These are phyloP conservation scores for Furnarius figulus DNA, from an alignment of 2,113 vertebrate genomes.

Conservation along the genomic window DNA sequence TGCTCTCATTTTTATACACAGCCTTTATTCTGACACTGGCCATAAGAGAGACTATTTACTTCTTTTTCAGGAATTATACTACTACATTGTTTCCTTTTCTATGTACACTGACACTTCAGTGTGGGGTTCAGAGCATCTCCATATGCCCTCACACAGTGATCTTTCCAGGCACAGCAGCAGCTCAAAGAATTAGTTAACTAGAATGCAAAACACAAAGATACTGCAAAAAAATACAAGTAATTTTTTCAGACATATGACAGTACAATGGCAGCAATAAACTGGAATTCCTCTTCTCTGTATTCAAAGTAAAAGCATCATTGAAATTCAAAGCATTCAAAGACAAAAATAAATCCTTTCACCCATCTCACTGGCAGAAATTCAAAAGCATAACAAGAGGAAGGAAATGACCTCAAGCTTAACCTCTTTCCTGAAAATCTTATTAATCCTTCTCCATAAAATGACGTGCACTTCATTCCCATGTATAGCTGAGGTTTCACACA, in stretches of 20 bases:
- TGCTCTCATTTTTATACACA: neutral
- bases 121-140: neutral
- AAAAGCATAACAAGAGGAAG: conserved; percentile 40
- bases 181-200: neutral
- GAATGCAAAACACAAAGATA: neutral
- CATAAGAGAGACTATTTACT: neutral
- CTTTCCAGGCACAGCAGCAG: neutral
- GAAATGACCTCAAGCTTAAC: conserved; percentile 62
- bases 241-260: neutral
- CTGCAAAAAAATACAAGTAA: neutral
- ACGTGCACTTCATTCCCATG: neutral
- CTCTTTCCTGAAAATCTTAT: conserved; percentile 63
- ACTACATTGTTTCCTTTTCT: neutral
- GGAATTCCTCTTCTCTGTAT: neutral
- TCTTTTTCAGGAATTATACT: neutral
- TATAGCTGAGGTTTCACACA: neutral
- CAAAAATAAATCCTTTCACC: conserved; percentile 60
- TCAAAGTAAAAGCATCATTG: neutral
- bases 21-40: neutral
- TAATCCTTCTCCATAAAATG: neutral
- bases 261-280: conserved; percentile 14
- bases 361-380: conserved; percentile 35
- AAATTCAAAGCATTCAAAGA: conserved; percentile 55
- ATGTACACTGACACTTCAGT: neutral
- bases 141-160: neutral